Percentiles rank a stretch among this genome's conserved stretches.
These are phyloP conservation scores for Drosophila mojavensis DNA, from an alignment of 1,140 invertebrate genomes.

Conservation along the genomic window DNA sequence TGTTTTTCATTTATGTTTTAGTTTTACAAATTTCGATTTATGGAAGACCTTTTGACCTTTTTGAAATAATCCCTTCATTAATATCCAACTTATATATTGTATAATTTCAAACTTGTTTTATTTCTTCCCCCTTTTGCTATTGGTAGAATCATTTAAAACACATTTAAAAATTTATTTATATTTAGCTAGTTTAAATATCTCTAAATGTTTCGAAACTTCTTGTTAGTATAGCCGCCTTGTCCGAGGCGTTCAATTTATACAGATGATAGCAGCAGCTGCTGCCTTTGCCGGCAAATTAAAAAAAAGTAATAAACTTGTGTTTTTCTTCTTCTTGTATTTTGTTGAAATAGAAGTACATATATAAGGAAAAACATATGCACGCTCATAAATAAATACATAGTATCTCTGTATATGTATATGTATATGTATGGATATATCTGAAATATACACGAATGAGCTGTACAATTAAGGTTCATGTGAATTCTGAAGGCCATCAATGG, in stretches of 20 bases:
- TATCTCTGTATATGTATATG: neutral
- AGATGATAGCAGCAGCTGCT: slow-evolving; percentile 46
- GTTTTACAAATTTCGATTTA: no score
- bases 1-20: no score
- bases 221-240: slow-evolving; percentile 8
- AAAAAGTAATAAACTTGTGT: slow-evolving; percentile 31
- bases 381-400: slow-evolving; percentile 38
- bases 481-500: slow-evolving; percentile 71
- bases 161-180: neutral
- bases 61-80: no score
- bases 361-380: slow-evolving; percentile 55
- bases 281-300: slow-evolving; percentile 44
- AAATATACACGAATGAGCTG: slow-evolving; percentile 22
- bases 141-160: neutral
- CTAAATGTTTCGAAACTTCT: neutral
- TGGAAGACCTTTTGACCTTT: no score
- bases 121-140: neutral
- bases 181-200: neutral
- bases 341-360: slow-evolving; percentile 14
- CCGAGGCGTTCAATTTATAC: slow-evolving; percentile 4
- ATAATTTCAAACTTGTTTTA: no score
- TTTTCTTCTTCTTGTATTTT: slow-evolving; percentile 3
- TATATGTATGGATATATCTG: neutral
- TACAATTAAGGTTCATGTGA: slow-evolving; percentile 73
- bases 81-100: no score